Evolutionary conservation across 2,797 vertebrate genomes (phyloP).

Genomic region (Clarias laeviceps): DNA sequence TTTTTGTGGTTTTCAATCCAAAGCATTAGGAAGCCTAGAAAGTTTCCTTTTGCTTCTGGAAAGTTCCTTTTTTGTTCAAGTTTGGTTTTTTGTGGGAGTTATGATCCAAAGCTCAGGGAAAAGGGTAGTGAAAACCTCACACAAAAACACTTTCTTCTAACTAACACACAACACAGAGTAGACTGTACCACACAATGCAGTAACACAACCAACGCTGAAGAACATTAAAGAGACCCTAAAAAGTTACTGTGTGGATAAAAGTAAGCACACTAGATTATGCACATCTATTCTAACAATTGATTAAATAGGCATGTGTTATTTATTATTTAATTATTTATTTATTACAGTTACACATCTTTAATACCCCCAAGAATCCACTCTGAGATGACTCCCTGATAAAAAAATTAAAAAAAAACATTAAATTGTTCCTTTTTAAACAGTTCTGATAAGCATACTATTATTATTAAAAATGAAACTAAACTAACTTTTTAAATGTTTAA

Average conservation of each 20-base stretch:
- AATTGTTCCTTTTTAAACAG: background rate
- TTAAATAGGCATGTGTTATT: background rate
- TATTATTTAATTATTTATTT: too few species aligned
- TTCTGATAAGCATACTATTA: background rate
- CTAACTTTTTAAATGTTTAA: background rate
- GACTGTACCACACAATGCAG: background rate
- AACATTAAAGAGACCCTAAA: background rate
- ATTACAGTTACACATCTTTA: background rate
- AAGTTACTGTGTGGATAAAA: background rate
- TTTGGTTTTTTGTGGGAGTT: background rate
- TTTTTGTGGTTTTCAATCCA: background rate
- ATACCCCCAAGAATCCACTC: background rate
- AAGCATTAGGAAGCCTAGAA: background rate
- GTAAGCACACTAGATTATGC: background rate
- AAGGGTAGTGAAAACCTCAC: constrained; percentile 25
- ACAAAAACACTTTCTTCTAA: background rate
- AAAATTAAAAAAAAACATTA: too few species aligned
- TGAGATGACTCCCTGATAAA: background rate
- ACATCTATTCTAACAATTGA: background rate
- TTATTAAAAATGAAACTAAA: background rate
- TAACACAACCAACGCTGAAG: background rate
- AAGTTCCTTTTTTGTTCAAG: background rate
- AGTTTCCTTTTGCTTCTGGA: constrained; percentile 28
- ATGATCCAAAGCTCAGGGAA: background rate
- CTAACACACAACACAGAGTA: background rate